Evolutionary conservation across 30 jellyfish, hydroid and myxozoan genomes (phyloP), one percentile per base, ranked within the genome.

Genomic region (Turritopsis rubra): DNA sequence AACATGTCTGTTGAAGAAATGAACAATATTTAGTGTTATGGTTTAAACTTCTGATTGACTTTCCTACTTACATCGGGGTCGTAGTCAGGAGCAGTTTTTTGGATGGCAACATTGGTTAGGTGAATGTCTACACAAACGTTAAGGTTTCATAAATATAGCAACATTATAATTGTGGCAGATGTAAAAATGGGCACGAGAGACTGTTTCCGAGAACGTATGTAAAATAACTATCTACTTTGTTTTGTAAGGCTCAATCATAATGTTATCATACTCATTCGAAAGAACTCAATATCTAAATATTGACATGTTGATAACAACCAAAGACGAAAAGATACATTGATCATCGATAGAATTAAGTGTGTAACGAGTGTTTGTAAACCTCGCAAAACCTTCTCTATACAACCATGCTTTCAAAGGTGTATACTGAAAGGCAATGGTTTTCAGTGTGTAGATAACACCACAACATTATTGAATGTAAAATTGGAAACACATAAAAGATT

Each of bases 311-410:
- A 22, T 18, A 26, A 1, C 83, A 18, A 31, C 1, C 16, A 54
- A 13, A 16, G 5, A 72, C 30, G 72, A 87, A 84, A 91, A 86
- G 98, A 88, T 91, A 91, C 98, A 92, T 26, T 92, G 91, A 76
- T 92, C 98, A 83, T 92, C 98, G 21, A 92, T 92, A 7, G 98
- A 92, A 79, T 88, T 95, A 68, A 88, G 71, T n/a, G 96, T 72
- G 73, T 92, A 92, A 21, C 98, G 81, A 65, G 85, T 79, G 70
- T 92, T 92, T 18, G 98, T 88, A 65, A 92, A 92, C 29, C 98
- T 75, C 28, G 98, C 98, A 73, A 92, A 92, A 0, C 98, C 98
- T 76, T 92, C 98, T 28, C 98, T 73, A 52, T 84, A 92, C 21
- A 92, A 85, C 98, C 98, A 92, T 8, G 98, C 96, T 24, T 89